phyloP scores from a whole-genome alignment of 2,888 invertebrate species.

The Lasioglossum malachurum region DNA sequence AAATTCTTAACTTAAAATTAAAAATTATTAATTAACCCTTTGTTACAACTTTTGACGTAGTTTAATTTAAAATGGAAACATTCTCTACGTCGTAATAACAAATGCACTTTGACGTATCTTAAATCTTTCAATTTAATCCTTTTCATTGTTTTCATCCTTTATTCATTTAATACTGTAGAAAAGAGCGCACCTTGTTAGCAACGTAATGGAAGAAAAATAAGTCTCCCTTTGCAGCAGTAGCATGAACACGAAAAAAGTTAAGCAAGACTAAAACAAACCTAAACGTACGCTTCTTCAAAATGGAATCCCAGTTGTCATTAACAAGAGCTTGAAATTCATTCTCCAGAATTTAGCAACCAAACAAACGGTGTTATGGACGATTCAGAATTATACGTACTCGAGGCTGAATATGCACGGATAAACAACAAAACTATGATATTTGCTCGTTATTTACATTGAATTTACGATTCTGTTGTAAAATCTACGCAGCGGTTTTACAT shows the following conservation, averaged over 20 bases:
- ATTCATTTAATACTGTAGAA: not conserved
- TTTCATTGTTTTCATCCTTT: too few species aligned
- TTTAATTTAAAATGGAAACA: not conserved
- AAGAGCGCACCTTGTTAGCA: not conserved
- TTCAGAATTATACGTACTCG: not conserved
- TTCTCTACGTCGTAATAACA: not conserved
- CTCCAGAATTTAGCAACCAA: not conserved
- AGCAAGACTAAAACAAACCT: not conserved
- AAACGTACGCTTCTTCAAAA: not conserved
- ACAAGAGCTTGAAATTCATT: not conserved
- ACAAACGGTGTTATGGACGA: not conserved
- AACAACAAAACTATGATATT: not conserved
- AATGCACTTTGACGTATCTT: not conserved
- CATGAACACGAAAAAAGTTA: not conserved
- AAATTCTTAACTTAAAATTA: not conserved
- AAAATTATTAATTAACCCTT: not conserved
- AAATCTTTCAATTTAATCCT: too few species aligned
- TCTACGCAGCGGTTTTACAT: not conserved
- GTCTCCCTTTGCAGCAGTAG: not conserved
- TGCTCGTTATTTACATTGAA: too few species aligned
- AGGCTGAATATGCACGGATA: not conserved
- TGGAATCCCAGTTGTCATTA: not conserved
- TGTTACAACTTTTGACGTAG: not conserved
- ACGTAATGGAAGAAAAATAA: not conserved
- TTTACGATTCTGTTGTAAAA: not conserved